Evolutionary conservation across 2,888 invertebrate genomes (phyloP).

Genomic region (Cantharis lateralis): DNA sequence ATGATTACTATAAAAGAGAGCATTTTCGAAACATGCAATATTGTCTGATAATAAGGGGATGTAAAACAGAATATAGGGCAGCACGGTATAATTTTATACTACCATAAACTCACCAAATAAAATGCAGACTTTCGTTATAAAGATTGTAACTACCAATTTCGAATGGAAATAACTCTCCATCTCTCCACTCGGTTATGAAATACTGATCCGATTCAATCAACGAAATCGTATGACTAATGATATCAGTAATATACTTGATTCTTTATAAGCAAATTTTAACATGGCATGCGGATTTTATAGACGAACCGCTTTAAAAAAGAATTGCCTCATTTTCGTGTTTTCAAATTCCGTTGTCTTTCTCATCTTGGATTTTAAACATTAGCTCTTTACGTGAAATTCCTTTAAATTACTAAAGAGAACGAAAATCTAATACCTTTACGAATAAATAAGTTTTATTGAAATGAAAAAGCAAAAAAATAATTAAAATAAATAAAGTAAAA

Average conservation of each 20-base stretch:
- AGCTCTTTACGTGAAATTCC: slow-evolving; percentile 38
- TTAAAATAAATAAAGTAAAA: slow-evolving; percentile 21
- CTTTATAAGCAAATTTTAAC: slow-evolving; percentile 9
- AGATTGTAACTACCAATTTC: slow-evolving; percentile 19
- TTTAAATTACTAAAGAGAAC: slow-evolving; percentile 33
- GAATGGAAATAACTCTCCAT: slow-evolving; percentile 15
- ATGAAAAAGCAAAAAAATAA: slow-evolving; percentile 24
- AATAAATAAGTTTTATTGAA: slow-evolving; percentile 34
- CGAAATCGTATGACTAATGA: slow-evolving; percentile 25
- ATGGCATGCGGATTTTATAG: slow-evolving; percentile 21
- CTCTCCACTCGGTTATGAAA: slow-evolving; percentile 14
- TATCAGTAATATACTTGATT: slow-evolving; percentile 12
- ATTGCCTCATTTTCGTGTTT: slow-evolving; percentile 22
- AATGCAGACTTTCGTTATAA: slow-evolving; percentile 22
- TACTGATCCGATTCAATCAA: slow-evolving; percentile 29
- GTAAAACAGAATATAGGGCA: slow-evolving; percentile 8
- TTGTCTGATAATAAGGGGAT: slow-evolving; percentile 2
- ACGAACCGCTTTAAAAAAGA: slow-evolving; percentile 30
- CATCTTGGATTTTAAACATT: slow-evolving; percentile 31
- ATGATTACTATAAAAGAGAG: not conserved
- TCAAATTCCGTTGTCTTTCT: slow-evolving; percentile 12
- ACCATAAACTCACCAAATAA: slow-evolving; percentile 13
- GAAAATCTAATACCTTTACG: slow-evolving; percentile 32
- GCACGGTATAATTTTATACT: slow-evolving; percentile 16
- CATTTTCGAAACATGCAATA: not conserved